A percentile compares a stretch with the other conserved stretches of the same genome.
Evolutionary conservation across 2,113 vertebrate species (phyloP).

Genomic region (Porphyrio hochstetteri): DNA sequence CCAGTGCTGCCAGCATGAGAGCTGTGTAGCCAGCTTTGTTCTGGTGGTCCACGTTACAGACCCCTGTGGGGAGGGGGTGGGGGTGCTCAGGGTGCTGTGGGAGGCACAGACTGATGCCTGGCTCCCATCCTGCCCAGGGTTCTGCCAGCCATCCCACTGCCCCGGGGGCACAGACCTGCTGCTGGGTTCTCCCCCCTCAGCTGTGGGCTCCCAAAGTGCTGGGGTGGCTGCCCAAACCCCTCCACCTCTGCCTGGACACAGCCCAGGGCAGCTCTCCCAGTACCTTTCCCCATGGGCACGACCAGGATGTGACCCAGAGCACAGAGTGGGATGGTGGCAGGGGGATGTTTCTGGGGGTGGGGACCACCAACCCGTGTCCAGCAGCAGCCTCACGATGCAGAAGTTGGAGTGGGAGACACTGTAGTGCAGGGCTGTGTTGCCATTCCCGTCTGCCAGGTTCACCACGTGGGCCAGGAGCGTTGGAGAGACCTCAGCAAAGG

Average conservation of each 20-base stretch:
- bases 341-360: background rate
- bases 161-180: background rate
- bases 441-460: conserved; percentile 91
- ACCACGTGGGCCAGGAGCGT: conserved; percentile 84
- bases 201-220: background rate
- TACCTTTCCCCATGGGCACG: background rate
- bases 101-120: background rate
- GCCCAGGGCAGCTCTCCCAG: background rate
- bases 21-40: conserved; percentile 95
- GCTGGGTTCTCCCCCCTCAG: background rate
- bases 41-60: conserved; percentile 89
- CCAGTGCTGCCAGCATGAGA: conserved; percentile 92
- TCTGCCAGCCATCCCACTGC: background rate
- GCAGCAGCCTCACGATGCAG: conserved; percentile 83
- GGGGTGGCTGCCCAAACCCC: background rate
- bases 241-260: fast-evolving
- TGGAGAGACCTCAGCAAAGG: conserved; percentile 80
- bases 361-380: conserved; percentile 85
- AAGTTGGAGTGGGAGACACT: conserved; percentile 97
- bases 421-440: conserved; percentile 96
- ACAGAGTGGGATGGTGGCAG: background rate
- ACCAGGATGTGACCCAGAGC: background rate
- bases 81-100: background rate
- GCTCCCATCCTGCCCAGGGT: background rate
- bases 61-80: conserved; percentile 54